Base-by-base conservation (phyloP, 2,888 invertebrate genomes). In the Pocota personata region DNA sequence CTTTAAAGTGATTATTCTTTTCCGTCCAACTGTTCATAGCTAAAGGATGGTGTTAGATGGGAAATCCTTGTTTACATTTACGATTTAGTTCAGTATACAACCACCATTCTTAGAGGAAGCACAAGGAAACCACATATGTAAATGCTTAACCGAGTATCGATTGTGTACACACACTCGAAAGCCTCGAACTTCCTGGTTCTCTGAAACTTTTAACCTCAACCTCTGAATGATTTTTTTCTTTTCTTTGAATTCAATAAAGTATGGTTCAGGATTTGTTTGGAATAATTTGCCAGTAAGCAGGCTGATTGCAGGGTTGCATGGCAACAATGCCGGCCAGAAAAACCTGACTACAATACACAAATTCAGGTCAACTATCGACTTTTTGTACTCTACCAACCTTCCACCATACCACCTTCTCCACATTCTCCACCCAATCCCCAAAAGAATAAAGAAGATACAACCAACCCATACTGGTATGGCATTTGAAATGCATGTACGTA, bases 281-380 rank as follows among this genome's bases (percentile, higher is more conserved):
- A 79, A 79, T 69, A 75, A 69, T 84, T 69, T 69, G 57, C 48
- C 69, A 69, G 40, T 69, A 79, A 84, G 57, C 62, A 64, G 67
- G 73, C 69, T 82, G 76, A 82, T 79, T 69, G 79, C 62, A 50
- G 73, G 73, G 69, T 79, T 69, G 75, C 75, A 79, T 79, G 83
- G 75, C 83, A 79, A 75, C 83, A 43, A 78, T 64, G 43, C 37
- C 50, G 12, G 30, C 21, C 14, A 62, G 55, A 55, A 50, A 60
- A 62, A 75, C 27, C 30, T 60, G 52, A 57, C 64, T 62, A 64
- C 62, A 57, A 75, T 57, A 21, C 37, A 19, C 27, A 48, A 75
- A 84, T 84, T 64, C 69, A 79, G 79, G 83, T 84, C 83, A 79
- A 84, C 79, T 84, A 79, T 84, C 57, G 79, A 84, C 79, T 75